Conservation (phyloP, 2,888 invertebrate genomes). For the Tipula unca region DNA sequence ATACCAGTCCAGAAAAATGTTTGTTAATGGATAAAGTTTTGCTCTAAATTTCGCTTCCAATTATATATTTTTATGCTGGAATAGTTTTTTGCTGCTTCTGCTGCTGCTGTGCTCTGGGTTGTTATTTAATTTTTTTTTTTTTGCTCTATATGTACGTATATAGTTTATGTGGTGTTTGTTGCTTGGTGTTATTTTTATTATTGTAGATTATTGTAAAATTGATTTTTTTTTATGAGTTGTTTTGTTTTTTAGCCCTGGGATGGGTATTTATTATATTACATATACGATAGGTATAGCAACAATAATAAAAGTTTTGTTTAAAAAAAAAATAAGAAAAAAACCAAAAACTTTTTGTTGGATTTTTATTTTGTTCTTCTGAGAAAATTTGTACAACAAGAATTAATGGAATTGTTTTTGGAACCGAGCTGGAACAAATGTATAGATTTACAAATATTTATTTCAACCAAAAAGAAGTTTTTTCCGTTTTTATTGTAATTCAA, state of each 20-base stretch:
- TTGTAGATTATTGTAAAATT: constrained; percentile 14
- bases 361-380: not conserved
- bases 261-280: not conserved
- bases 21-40: constrained; percentile 8
- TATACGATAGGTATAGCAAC: not conserved
- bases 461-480: not conserved
- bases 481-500: not conserved
- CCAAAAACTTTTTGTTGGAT: not conserved
- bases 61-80: not conserved
- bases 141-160: not conserved
- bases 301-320: not conserved
- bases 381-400: not conserved
- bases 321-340: not conserved
- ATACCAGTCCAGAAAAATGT: not conserved
- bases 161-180: not conserved
- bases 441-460: not conserved
- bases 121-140: not conserved
- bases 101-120: not conserved
- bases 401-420: not conserved
- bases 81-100: not conserved
- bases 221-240: not conserved
- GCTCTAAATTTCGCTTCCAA: not conserved
- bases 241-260: not conserved
- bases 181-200: not conserved
- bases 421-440: not conserved